Conservation (phyloP, 2,113 vertebrate species). For the Spheniscus mendiculus region DNA sequence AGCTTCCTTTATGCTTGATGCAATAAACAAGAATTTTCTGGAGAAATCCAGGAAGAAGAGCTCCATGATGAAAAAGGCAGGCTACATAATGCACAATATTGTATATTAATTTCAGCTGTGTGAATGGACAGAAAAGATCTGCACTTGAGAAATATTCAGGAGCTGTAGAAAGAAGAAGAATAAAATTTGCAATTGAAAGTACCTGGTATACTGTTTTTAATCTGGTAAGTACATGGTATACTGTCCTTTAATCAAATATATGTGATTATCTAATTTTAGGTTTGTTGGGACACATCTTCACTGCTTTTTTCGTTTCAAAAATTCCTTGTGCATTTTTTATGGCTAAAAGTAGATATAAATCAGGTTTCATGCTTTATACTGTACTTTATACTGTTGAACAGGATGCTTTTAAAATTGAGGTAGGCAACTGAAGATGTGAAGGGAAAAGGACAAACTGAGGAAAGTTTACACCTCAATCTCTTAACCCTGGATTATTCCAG, state of each 20-base stretch:
- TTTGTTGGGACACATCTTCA: background rate
- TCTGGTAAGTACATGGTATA: background rate
- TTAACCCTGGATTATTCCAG: background rate
- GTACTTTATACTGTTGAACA: background rate
- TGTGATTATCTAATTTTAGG: background rate
- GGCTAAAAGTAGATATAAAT: background rate
- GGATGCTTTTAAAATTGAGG: background rate
- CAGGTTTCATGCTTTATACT: background rate
- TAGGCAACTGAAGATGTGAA: background rate
- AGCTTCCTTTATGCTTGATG: background rate
- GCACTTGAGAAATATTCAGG: background rate
- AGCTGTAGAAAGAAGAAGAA: background rate
- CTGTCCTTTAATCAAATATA: background rate
- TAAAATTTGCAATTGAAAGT: background rate
- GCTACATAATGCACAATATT: background rate
- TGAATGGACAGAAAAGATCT: background rate
- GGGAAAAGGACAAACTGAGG: background rate
- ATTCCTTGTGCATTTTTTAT: background rate
- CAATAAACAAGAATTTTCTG: background rate
- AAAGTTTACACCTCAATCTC: background rate
- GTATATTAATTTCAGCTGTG: background rate
- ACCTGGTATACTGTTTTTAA: background rate
- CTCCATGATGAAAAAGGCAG: background rate
- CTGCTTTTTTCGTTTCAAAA: background rate
- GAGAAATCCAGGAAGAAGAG: background rate